Percentiles rank a stretch among this genome's conserved stretches.
phyloP scores from a whole-genome alignment of 2,888 invertebrate genomes.

The Holacanthella duospinosa region DNA sequence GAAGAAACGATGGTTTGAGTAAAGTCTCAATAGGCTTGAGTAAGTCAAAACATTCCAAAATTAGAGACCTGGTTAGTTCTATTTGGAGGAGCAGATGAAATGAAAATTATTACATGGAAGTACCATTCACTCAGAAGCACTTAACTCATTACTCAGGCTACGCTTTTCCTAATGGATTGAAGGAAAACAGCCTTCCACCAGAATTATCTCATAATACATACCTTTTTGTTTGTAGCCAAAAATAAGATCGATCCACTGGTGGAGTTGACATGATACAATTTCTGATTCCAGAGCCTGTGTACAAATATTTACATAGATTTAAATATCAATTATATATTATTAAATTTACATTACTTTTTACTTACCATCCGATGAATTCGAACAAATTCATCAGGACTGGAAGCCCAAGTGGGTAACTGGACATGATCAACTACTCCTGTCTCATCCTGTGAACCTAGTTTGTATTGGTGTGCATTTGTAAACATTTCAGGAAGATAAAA shows the following conservation, averaged over 20 bases:
- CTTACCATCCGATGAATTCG: slow-evolving; percentile 86
- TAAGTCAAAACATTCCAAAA: neutral
- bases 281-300: slow-evolving; percentile 87
- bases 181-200: slow-evolving; percentile 14
- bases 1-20: neutral
- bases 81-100: neutral
- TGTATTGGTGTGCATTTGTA: slow-evolving; percentile 72
- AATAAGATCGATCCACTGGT: slow-evolving; percentile 99
- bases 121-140: slow-evolving; percentile 12
- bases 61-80: neutral
- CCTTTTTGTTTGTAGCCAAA: slow-evolving; percentile 99
- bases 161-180: slow-evolving; percentile 9
- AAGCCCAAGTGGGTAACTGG: slow-evolving; percentile 91
- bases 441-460: slow-evolving; percentile 80
- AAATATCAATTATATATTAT: neutral
- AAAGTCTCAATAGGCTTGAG: neutral
- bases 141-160: slow-evolving; percentile 12
- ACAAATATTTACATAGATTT: neutral
- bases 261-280: slow-evolving; percentile 97
- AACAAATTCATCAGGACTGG: slow-evolving; percentile 94
- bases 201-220: slow-evolving; percentile 40
- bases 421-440: slow-evolving; percentile 66
- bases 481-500: slow-evolving; percentile 99
- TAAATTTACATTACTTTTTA: neutral
- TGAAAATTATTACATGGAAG: slow-evolving; percentile 9